phyloP scores from a whole-genome alignment of 2,113 vertebrate genomes.

The Spea multiplicata region DNA sequence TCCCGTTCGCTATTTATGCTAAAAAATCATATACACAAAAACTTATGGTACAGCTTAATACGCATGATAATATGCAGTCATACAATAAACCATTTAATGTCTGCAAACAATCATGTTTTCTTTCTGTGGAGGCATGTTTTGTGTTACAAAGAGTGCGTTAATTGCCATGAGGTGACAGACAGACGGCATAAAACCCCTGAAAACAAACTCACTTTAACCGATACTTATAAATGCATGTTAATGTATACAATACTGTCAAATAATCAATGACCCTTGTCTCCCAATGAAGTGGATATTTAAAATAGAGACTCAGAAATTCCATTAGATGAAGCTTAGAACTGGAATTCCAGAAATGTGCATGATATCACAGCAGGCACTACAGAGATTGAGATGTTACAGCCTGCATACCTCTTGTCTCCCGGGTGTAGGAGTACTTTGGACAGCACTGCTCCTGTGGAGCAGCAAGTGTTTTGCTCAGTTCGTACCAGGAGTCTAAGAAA shows the following conservation, averaged over 20 bases:
- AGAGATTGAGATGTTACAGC: slow-evolving; percentile 21
- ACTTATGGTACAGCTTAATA: too few relatives aligned
- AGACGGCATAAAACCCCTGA: neutral
- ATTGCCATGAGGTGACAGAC: slow-evolving; percentile 5
- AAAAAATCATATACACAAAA: too few relatives aligned
- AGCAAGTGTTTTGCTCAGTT: slow-evolving; percentile 60
- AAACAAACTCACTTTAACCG: slow-evolving; percentile 1
- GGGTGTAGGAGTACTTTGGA: slow-evolving; percentile 72
- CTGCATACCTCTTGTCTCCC: slow-evolving; percentile 44
- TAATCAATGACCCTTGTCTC: slow-evolving; percentile 21
- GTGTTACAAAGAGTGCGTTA: neutral
- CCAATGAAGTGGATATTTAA: slow-evolving; percentile 1
- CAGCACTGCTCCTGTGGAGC: slow-evolving; percentile 80
- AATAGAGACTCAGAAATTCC: slow-evolving; percentile 37
- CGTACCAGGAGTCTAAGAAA: slow-evolving; percentile 67
- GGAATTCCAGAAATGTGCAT: slow-evolving; percentile 35
- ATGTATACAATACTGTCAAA: slow-evolving; percentile 21
- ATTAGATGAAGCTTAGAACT: slow-evolving; percentile 35
- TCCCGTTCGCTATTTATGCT: too few relatives aligned
- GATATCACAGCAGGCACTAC: accelerated
- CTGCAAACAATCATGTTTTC: too few relatives aligned
- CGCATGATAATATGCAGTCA: too few relatives aligned
- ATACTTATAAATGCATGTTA: slow-evolving; percentile 15
- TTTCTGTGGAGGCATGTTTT: too few relatives aligned
- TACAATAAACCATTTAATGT: too few relatives aligned